These are phyloP conservation scores for Babylonia areolata DNA, from an alignment of 1,140 invertebrate genomes.

Conservation along the genomic window DNA sequence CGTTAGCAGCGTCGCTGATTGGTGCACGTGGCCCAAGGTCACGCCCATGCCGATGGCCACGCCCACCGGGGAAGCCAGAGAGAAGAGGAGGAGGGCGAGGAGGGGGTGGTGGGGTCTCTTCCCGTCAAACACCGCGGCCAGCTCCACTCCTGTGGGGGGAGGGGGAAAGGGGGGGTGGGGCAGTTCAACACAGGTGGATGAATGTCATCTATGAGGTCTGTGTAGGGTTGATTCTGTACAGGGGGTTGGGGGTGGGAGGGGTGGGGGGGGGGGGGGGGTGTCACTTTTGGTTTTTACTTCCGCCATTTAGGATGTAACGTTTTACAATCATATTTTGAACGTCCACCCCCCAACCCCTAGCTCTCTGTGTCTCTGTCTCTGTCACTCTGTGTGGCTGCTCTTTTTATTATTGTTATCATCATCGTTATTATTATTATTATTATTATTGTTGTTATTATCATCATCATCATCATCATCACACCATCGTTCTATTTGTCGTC, in stretches of 20 bases:
- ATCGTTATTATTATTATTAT: no score
- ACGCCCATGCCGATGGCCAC: slow-evolving; percentile 79
- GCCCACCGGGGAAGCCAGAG: slow-evolving; percentile 81
- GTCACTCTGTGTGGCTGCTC: no score
- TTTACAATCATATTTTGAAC: no score
- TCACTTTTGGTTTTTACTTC: no score
- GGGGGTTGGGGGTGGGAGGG: not conserved
- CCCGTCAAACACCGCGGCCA: not conserved
- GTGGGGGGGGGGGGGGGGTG: not conserved
- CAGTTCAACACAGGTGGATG: not conserved
- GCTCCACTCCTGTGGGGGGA: not conserved
- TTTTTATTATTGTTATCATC: no score
- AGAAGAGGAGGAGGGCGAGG: slow-evolving; percentile 75
- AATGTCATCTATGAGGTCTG: not conserved
- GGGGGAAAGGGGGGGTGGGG: not conserved
- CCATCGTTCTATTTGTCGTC: no score
- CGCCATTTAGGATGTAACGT: no score
- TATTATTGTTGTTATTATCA: no score
- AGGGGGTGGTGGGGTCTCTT: slow-evolving; percentile 74
- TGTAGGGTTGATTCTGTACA: no score
- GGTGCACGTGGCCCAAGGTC: slow-evolving; percentile 59
- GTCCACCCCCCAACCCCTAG: no score
- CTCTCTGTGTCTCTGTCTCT: no score
- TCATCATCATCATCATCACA: no score
- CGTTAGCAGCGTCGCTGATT: slow-evolving; percentile 59